Evolutionary conservation across 1,140 invertebrate genomes (phyloP).

Genomic region (Subanguina moxae): DNA sequence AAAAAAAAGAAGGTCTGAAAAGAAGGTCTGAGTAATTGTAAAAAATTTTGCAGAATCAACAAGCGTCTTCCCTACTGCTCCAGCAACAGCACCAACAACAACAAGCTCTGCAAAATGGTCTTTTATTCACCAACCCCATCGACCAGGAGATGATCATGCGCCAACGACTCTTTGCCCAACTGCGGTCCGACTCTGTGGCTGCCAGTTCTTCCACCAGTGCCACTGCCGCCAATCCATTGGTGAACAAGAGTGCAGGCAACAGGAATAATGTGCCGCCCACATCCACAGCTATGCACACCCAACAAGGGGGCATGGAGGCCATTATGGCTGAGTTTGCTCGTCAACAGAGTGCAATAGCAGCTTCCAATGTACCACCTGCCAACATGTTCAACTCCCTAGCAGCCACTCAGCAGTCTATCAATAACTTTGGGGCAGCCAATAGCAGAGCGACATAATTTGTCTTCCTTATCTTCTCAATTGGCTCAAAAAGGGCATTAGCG

Average conservation of each 20-base stretch:
- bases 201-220: neutral
- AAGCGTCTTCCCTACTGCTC: no score
- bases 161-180: slow-evolving; percentile 15
- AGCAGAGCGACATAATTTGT: no score
- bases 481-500: no score
- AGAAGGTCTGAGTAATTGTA: slow-evolving; percentile 1
- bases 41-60: neutral
- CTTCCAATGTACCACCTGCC: no score
- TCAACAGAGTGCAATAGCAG: no score
- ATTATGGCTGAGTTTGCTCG: no score
- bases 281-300: neutral
- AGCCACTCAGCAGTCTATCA: no score
- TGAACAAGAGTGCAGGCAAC: neutral
- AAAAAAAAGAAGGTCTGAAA: no score
- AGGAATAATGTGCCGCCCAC: slow-evolving; percentile 3
- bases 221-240: slow-evolving; percentile 6
- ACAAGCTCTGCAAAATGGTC: neutral
- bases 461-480: no score
- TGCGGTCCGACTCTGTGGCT: neutral
- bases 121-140: slow-evolving; percentile 8
- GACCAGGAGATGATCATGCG: slow-evolving; percentile 31
- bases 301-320: neutral
- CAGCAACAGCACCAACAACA: slow-evolving; percentile 4
- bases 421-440: no score
- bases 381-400: no score